Evolutionary conservation across 1,140 invertebrate species (phyloP).

Genomic region (Adelges cooleyi): DNA sequence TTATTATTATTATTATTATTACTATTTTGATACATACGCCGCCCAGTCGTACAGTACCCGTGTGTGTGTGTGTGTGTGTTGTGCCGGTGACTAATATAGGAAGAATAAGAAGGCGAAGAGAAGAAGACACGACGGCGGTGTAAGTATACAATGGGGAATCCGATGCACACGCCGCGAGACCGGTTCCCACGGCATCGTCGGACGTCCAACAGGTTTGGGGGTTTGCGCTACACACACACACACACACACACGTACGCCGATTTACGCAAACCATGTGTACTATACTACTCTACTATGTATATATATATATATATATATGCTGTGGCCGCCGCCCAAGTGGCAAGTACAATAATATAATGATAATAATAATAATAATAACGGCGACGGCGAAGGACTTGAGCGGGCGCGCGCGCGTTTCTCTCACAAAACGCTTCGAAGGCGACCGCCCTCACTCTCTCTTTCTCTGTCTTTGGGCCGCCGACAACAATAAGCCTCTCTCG

Average conservation of each 20-base stretch:
- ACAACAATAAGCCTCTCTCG: slow-evolving; percentile 28
- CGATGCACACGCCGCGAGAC: not conserved
- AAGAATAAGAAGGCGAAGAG: no score
- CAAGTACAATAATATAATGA: not conserved
- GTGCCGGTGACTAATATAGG: no score
- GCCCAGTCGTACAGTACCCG: no score
- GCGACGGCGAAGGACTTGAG: not conserved
- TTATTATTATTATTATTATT: no score
- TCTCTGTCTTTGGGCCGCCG: not conserved
- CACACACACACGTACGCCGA: not conserved
- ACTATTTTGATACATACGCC: no score
- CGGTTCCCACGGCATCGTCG: slow-evolving; percentile 24
- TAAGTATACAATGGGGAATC: not conserved
- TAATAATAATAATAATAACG: not conserved
- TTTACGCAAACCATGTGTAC: not conserved
- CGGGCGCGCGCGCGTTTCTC: not conserved
- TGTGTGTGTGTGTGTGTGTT: no score
- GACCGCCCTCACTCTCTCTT: not conserved
- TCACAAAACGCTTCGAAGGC: not conserved
- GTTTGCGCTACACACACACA: not conserved
- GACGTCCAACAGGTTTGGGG: slow-evolving; percentile 9
- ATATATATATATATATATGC: not conserved
- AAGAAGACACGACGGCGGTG: no score
- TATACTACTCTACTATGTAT: not conserved
- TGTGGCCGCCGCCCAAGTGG: not conserved